Conservation (phyloP, 2,797 vertebrate species). For the Hozukius guyotensis region DNA sequence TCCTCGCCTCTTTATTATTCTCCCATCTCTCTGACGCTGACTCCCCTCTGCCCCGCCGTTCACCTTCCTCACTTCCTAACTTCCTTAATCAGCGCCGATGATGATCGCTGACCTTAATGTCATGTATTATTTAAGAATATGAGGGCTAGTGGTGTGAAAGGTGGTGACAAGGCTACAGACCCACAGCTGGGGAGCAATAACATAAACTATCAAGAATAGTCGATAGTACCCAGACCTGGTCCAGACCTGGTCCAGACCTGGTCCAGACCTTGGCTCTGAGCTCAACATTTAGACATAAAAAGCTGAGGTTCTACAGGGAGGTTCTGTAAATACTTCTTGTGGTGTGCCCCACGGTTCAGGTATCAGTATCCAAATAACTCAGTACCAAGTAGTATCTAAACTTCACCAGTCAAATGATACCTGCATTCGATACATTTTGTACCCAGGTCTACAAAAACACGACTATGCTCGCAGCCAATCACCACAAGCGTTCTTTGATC, state of each 20-base stretch:
- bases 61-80: conserved; percentile 20
- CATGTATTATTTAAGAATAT: background rate
- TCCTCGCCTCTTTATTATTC: conserved; percentile 45
- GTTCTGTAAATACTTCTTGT: background rate
- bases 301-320: background rate
- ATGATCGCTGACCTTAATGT: background rate
- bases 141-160: background rate
- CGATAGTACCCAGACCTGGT: background rate
- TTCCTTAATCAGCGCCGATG: background rate
- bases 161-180: background rate
- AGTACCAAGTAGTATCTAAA: too few species aligned
- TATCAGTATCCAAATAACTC: too few species aligned
- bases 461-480: too few species aligned
- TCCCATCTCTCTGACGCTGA: conserved; percentile 1
- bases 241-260: too few species aligned
- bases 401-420: too few species aligned
- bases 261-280: too few species aligned
- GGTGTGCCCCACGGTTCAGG: background rate
- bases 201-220: background rate
- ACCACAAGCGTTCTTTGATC: too few species aligned
- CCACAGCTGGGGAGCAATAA: background rate
- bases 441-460: too few species aligned
- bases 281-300: background rate
- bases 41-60: conserved; percentile 28
- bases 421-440: too few species aligned